A percentile compares a stretch with the other conserved stretches of the same genome.
phyloP scores from a whole-genome alignment of 2,888 invertebrate genomes.

The Geotrupes spiniger region DNA sequence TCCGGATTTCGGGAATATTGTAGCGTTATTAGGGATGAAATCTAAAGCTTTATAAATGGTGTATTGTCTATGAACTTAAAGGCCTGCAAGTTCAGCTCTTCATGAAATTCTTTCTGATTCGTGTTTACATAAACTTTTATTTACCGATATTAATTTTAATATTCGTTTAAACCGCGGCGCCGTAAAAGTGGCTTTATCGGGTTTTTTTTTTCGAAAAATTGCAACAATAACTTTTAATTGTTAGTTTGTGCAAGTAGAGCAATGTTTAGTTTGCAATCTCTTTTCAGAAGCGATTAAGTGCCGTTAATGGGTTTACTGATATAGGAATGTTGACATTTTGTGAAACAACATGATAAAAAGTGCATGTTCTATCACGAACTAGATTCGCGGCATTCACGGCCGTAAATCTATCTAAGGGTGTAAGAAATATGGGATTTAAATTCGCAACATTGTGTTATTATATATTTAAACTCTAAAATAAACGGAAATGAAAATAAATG shows the following conservation, averaged over 20 bases:
- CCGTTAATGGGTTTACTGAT: constrained; percentile 25
- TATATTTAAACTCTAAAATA: no score
- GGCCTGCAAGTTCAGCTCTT: constrained; percentile 28
- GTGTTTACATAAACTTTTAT: no score
- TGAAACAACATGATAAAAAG: constrained; percentile 28
- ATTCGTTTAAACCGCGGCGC: no score
- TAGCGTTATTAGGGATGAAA: constrained; percentile 32
- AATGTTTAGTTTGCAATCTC: constrained; percentile 25
- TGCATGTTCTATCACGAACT: constrained; percentile 27
- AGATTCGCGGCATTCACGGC: constrained; percentile 22
- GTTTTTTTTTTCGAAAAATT: background rate
- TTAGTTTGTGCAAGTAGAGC: constrained; percentile 3
- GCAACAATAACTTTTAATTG: constrained; percentile 2
- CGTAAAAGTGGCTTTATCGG: no score
- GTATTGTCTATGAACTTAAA: constrained; percentile 33
- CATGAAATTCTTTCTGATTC: constrained; percentile 29
- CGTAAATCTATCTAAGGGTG: constrained; percentile 12
- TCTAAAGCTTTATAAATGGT: constrained; percentile 38
- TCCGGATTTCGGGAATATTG: constrained; percentile 31
- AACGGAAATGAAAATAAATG: no score
- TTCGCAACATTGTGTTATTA: no score
- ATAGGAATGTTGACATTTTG: constrained; percentile 16
- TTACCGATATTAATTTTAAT: no score
- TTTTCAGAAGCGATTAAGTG: constrained; percentile 26
- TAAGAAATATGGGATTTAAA: no score